A percentile compares a stretch with the other conserved stretches of the same genome.
Evolutionary conservation across 2,888 invertebrate species (phyloP).

Genomic region (Hirudinaria manillensis): DNA sequence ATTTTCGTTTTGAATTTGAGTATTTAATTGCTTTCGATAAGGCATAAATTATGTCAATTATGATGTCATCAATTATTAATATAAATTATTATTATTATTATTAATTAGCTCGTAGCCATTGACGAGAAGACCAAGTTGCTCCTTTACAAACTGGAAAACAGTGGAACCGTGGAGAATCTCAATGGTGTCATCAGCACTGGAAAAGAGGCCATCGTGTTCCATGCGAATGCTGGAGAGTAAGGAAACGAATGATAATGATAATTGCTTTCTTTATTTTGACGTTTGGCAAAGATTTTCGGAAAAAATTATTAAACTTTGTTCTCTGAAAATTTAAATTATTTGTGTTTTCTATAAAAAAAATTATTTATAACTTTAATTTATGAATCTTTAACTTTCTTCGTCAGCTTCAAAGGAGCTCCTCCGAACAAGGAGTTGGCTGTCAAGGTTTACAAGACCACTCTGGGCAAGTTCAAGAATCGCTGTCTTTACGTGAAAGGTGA

Average conservation of each 20-base stretch:
- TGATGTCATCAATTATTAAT: not conserved
- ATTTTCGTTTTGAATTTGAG: not conserved
- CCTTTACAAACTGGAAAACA: constrained; percentile 60
- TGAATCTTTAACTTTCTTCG: not conserved
- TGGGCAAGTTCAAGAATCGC: constrained; percentile 60
- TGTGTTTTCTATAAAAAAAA: not conserved
- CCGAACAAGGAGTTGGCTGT: constrained; percentile 55
- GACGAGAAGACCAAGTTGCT: constrained; percentile 60
- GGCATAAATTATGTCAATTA: not conserved
- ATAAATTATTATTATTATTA: too few species aligned
- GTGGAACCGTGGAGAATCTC: constrained; percentile 58
- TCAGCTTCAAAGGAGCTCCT: too few species aligned
- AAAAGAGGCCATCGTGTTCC: constrained; percentile 60
- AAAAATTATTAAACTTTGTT: not conserved
- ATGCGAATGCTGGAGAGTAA: constrained; percentile 58
- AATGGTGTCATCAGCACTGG: constrained; percentile 61
- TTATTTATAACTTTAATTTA: not conserved
- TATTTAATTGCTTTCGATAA: not conserved
- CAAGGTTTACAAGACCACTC: constrained; percentile 62
- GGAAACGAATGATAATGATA: constrained; percentile 32
- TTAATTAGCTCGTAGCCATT: constrained; percentile 53
- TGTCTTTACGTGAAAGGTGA: constrained; percentile 60
- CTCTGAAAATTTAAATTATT: not conserved
- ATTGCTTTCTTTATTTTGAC: not conserved
- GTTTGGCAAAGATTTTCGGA: too few species aligned